These are phyloP conservation scores for Drosophila baimaii DNA, from an alignment of 1,140 invertebrate genomes.

Conservation along the genomic window DNA sequence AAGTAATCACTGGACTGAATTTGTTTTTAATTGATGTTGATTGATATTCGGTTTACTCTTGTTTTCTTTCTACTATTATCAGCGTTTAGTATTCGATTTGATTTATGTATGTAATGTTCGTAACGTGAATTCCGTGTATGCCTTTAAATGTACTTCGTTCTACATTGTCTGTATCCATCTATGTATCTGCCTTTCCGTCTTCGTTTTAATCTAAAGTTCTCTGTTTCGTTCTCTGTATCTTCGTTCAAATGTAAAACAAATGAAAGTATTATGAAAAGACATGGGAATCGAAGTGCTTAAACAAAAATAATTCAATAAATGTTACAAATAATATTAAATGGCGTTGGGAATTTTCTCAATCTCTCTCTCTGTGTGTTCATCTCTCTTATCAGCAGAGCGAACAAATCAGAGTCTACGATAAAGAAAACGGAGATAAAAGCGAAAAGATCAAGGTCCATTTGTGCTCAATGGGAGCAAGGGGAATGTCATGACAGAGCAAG, in stretches of 20 bases:
- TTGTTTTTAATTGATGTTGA: slow-evolving; percentile 73
- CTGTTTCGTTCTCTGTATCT: slow-evolving; percentile 44
- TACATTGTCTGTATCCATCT: slow-evolving; percentile 49
- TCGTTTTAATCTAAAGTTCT: slow-evolving; percentile 37
- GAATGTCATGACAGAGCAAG: slow-evolving; percentile 21
- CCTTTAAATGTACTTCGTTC: slow-evolving; percentile 50
- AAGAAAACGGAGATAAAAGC: slow-evolving; percentile 22
- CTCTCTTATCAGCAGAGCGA: slow-evolving; percentile 8
- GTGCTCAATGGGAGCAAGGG: neutral
- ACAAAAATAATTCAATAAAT: slow-evolving; percentile 45
- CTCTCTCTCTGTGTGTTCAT: too few relatives aligned
- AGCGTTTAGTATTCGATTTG: slow-evolving; percentile 58
- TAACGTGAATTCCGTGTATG: slow-evolving; percentile 58
- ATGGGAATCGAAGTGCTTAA: slow-evolving; percentile 57
- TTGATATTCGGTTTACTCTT: slow-evolving; percentile 60
- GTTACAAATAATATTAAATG: slow-evolving; percentile 38
- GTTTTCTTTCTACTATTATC: slow-evolving; percentile 60
- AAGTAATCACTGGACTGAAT: slow-evolving; percentile 73
- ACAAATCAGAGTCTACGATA: slow-evolving; percentile 27
- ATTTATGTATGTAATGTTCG: slow-evolving; percentile 56
- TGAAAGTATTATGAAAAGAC: slow-evolving; percentile 76
- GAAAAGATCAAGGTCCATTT: slow-evolving; percentile 9
- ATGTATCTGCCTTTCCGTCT: slow-evolving; percentile 32
- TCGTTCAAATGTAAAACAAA: slow-evolving; percentile 62
- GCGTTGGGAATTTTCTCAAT: neutral